Evolutionary conservation across 2,797 vertebrate genomes (phyloP).

Genomic region (Gymnothorax reevesii): DNA sequence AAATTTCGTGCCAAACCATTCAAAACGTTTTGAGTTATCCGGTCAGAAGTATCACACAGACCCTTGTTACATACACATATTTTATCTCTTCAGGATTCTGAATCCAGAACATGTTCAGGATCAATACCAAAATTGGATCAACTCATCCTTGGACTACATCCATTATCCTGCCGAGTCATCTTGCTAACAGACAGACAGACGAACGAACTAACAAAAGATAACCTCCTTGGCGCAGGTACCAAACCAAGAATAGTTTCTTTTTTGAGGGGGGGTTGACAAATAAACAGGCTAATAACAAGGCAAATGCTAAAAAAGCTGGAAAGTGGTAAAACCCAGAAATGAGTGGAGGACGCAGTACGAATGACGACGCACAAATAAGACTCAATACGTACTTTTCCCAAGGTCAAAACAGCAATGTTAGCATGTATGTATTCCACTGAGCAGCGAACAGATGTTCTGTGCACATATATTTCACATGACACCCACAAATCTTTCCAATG

Average conservation of each 20-base stretch:
- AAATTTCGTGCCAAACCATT: no score
- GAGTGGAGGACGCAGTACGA: not conserved
- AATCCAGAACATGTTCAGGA: no score
- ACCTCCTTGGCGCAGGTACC: not conserved
- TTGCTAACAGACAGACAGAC: no score
- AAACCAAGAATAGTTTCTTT: not conserved
- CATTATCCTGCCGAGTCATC: no score
- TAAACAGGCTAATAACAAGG: not conserved
- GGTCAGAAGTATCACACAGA: no score
- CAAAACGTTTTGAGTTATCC: no score
- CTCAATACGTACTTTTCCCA: not conserved
- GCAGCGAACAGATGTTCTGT: not conserved
- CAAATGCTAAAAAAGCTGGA: not conserved
- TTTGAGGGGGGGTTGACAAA: not conserved
- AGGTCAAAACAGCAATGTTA: not conserved
- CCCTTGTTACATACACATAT: no score
- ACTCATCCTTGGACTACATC: no score
- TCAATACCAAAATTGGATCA: no score
- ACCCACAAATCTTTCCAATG: constrained; percentile 7
- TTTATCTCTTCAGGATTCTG: no score
- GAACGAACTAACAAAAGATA: no score
- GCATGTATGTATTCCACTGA: not conserved
- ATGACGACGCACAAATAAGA: no score
- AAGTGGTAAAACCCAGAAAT: not conserved
- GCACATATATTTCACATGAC: not conserved